Conservation (phyloP, 2,888 invertebrate genomes). For the Cerceris rybyensis region DNA sequence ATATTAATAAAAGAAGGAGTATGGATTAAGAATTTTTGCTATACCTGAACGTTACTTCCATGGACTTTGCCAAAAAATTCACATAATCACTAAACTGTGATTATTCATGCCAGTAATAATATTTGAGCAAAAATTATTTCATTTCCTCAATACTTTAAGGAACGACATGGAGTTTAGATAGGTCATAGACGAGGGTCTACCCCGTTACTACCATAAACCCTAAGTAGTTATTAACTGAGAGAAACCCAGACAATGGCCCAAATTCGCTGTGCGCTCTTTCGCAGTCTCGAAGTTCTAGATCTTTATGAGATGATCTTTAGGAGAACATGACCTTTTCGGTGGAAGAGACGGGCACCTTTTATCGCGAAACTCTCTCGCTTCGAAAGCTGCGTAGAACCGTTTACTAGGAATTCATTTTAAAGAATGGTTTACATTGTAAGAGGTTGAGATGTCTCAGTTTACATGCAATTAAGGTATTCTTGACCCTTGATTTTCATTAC, state of each 20-base stretch:
- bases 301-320: not conserved
- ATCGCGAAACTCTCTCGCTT: not conserved
- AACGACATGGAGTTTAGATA: too few species aligned
- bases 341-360: not conserved
- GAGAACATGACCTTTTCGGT: not conserved
- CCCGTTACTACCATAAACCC: not conserved
- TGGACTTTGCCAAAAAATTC: too few species aligned
- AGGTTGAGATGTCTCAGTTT: too few species aligned
- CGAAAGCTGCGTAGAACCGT: not conserved
- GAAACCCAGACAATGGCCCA: conserved; percentile 4
- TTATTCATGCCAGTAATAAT: not conserved
- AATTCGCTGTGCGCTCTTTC: conserved; percentile 5
- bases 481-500: too few species aligned
- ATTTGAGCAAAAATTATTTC: not conserved
- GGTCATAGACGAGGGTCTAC: not conserved
- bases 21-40: too few species aligned
- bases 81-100: too few species aligned
- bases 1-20: too few species aligned
- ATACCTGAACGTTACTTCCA: too few species aligned
- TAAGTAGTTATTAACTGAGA: conserved; percentile 8
- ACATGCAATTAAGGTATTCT: too few species aligned
- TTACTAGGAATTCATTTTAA: not conserved
- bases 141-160: not conserved
- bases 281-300: conserved; percentile 10
- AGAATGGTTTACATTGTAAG: too few species aligned